Conservation (phyloP, 2,113 vertebrate genomes). For the Hippopotamus amphibius region DNA sequence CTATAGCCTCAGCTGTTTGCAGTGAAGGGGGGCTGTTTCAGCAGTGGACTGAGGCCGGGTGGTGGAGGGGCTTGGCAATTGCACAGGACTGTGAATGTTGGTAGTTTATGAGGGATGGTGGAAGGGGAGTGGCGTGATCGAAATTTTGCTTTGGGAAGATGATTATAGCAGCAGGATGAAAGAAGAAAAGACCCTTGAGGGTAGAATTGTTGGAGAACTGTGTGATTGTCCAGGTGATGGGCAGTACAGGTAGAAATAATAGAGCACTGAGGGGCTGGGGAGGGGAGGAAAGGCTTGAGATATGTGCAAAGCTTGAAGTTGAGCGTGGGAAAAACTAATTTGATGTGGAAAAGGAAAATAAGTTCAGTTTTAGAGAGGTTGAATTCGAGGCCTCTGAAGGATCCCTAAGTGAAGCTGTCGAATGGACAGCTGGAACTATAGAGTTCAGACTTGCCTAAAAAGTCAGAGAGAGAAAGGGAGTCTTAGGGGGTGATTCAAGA, state of each 20-base stretch:
- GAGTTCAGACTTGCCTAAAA: background rate
- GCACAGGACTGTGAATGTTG: background rate
- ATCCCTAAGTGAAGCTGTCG: background rate
- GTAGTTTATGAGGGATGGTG: background rate
- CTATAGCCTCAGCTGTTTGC: background rate
- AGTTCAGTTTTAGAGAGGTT: background rate
- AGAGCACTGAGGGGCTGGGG: background rate
- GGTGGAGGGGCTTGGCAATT: too few relatives aligned
- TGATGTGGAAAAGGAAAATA: background rate
- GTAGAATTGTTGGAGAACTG: background rate
- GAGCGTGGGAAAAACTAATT: background rate
- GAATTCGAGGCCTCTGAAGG: background rate
- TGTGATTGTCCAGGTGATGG: background rate
- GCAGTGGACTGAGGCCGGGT: background rate
- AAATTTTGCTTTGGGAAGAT: background rate
- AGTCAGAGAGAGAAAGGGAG: background rate
- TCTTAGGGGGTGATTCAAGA: background rate
- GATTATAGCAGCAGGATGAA: background rate
- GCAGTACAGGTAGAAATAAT: background rate
- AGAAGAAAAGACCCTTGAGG: background rate
- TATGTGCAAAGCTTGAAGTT: background rate
- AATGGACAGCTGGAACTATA: background rate
- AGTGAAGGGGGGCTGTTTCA: background rate
- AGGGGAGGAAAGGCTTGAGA: background rate
- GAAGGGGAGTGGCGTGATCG: too few relatives aligned